Evolutionary conservation across 2,113 vertebrate species (phyloP).

Genomic region (Caranx ignobilis): DNA sequence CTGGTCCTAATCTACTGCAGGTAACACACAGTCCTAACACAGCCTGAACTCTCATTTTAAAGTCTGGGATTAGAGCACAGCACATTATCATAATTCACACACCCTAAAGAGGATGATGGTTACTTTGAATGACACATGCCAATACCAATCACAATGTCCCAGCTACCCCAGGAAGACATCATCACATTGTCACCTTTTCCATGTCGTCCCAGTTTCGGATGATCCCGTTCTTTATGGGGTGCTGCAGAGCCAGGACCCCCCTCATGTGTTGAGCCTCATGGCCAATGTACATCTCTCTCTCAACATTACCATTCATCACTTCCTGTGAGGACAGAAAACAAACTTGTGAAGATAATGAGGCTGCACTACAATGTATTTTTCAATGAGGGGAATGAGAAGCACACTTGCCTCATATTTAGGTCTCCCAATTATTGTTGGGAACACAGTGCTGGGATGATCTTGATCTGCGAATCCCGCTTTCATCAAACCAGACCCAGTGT

Average conservation of each 20-base stretch:
- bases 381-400: not conserved
- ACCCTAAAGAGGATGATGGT: too few relatives aligned
- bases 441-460: slow-evolving; percentile 75
- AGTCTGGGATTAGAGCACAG: too few relatives aligned
- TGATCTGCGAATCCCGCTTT: slow-evolving; percentile 85
- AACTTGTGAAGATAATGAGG: not conserved
- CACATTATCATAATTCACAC: too few relatives aligned
- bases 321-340: slow-evolving; percentile 65
- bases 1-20: too few relatives aligned
- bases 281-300: slow-evolving; percentile 78
- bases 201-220: too few relatives aligned
- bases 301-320: slow-evolving; percentile 71
- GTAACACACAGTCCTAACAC: too few relatives aligned
- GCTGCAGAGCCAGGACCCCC: slow-evolving; percentile 78
- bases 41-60: too few relatives aligned
- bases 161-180: too few relatives aligned
- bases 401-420: slow-evolving; percentile 83
- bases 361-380: not conserved
- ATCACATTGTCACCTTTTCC: too few relatives aligned
- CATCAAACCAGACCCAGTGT: slow-evolving; percentile 83
- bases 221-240: too few relatives aligned
- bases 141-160: too few relatives aligned
- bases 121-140: too few relatives aligned
- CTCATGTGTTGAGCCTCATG: slow-evolving; percentile 84
- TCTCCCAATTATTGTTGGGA: slow-evolving; percentile 82